Conservation (phyloP, 2,113 vertebrate species). For the Sinocyclocheilus grahami region DNA sequence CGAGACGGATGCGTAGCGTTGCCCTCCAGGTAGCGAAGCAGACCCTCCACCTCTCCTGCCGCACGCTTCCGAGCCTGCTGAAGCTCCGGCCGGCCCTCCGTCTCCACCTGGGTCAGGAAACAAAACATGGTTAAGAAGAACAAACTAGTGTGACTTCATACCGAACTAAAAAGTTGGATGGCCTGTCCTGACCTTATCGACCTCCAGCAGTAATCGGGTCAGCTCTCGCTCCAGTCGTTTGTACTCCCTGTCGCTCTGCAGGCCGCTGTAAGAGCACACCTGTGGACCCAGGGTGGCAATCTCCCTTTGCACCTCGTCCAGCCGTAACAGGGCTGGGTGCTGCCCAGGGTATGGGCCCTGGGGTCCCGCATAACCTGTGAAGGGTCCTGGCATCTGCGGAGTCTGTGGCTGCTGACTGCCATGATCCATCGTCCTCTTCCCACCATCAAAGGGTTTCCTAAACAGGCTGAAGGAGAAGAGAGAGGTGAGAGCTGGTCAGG, state of each 20-base stretch:
- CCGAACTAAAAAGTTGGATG: neutral
- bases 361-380: constrained; percentile 29
- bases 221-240: constrained; percentile 88
- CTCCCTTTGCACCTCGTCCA: constrained; percentile 90
- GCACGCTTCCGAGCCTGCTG: constrained; percentile 88
- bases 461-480: constrained; percentile 71
- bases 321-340: constrained; percentile 85
- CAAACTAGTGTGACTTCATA: neutral
- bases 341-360: constrained; percentile 58
- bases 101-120: constrained; percentile 78
- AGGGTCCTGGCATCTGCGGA: constrained; percentile 62
- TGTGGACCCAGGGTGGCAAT: constrained; percentile 87
- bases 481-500: neutral
- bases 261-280: constrained; percentile 87
- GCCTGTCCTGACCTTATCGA: constrained; percentile 79
- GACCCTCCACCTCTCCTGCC: constrained; percentile 87
- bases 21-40: constrained; percentile 92
- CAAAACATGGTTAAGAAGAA: neutral
- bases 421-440: constrained; percentile 88
- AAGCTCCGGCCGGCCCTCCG: constrained; percentile 86
- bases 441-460: constrained; percentile 79
- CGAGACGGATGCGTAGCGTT: constrained; percentile 89
- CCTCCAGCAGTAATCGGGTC: constrained; percentile 87
- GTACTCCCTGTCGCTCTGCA: constrained; percentile 87
- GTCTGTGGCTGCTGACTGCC: constrained; percentile 75